Evolutionary conservation across 2,888 invertebrate species (phyloP), one percentile per base, ranked within the genome.

Genomic region (Amitus sp.): DNA sequence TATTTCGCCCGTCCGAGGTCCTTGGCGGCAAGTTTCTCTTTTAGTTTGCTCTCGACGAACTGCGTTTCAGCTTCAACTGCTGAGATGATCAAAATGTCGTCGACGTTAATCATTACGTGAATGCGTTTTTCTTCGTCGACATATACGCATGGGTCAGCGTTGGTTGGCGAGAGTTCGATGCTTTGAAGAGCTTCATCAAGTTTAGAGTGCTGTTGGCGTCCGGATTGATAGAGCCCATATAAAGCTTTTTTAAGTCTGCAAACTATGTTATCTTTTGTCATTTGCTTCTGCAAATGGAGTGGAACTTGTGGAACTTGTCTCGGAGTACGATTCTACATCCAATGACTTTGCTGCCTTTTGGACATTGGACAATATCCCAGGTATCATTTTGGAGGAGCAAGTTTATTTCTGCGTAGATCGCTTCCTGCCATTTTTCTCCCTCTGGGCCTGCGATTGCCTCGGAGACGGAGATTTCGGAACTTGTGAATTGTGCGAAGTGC

Each of bases 391-490:
- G 5, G 33, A 33, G 5, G 4, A 33, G 33, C 5, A 6, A 33
- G 34, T 55, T 37, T 10, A 68, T 49, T 47, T 72, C 71, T 1
- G 15, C 28, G 9, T 15, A 55, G 10, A 72, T 71, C 2, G 69
- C 68, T 1, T 52, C 37, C 6, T 37, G 45, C 68, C 68, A 69
- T 19, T 64, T 61, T 2, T 28, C 15, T 1, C 53, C 53, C 7
- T 67, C 55, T 2, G 53, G 23, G 10, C 63, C 51, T 5, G 37
- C 23, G 13, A 66, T 27, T 0, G 66, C 68, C 13, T 59, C n/a
- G n/a, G n/a, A n/a, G n/a, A n/a, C n/a, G n/a, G n/a, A n/a, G n/a
- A n/a, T n/a, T n/a, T n/a, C n/a, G n/a, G n/a, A n/a, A n/a, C n/a
- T n/a, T n/a, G n/a, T n/a, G n/a, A n/a, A n/a, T n/a, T n/a, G n/a